phyloP scores from a whole-genome alignment of 2,797 vertebrate genomes.

The Falco novaeseelandiae region DNA sequence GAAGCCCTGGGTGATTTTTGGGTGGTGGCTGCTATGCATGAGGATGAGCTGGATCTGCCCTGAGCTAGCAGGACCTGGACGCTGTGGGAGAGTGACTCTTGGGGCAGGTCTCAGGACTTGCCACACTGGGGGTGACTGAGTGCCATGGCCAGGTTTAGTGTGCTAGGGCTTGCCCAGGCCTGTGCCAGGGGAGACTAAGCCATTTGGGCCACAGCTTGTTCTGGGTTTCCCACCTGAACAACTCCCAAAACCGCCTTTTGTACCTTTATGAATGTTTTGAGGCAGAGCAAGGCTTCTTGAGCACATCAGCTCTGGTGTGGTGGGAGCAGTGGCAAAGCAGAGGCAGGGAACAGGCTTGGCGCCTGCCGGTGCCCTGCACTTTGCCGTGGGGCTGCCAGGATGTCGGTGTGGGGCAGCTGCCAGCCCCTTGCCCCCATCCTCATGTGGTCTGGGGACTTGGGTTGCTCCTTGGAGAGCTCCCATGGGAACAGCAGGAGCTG shows the following conservation, averaged over 20 bases:
- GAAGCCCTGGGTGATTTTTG: not conserved
- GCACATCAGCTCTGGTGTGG: accelerated
- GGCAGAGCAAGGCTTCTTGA: not conserved
- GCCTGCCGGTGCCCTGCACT: not conserved
- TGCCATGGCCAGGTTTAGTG: accelerated
- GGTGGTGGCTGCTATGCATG: not conserved
- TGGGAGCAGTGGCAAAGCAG: not conserved
- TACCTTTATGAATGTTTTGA: not conserved
- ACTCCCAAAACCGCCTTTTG: not conserved
- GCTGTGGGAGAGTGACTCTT: not conserved
- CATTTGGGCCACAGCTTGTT: accelerated
- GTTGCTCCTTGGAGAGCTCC: not conserved
- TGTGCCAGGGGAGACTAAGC: not conserved
- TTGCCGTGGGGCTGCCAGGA: not conserved
- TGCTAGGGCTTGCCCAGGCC: not conserved
- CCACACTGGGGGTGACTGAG: not conserved
- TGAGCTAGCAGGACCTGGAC: not conserved
- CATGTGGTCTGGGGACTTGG: not conserved
- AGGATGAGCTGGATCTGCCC: not conserved
- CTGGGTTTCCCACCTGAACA: not conserved
- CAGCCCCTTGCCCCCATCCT: not conserved
- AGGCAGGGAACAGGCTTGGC: not conserved
- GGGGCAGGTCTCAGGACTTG: not conserved
- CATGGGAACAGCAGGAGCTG: not conserved
- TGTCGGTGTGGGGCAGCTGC: not conserved